Conservation (phyloP, 2,113 vertebrate species). For the Nesoenas mayeri region DNA sequence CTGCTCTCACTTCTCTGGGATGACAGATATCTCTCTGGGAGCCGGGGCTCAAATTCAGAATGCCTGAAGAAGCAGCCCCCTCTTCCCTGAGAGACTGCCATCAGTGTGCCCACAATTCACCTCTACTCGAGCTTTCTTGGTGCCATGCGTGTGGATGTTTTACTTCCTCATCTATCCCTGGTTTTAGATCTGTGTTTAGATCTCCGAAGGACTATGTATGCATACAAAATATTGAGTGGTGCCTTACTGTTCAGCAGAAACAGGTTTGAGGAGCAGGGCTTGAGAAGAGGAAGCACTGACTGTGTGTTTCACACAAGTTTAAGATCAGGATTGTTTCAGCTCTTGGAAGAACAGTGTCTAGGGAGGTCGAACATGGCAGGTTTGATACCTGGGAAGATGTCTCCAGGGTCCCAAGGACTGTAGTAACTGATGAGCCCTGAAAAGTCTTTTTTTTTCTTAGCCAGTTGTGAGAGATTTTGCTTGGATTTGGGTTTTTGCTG, state of each 20-base stretch:
- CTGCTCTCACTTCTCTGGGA: not conserved
- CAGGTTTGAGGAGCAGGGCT: not conserved
- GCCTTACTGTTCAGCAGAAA: not conserved
- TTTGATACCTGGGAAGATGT: not conserved
- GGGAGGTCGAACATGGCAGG: not conserved
- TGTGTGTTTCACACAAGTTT: not conserved
- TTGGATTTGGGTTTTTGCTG: not conserved
- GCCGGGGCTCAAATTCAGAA: not conserved
- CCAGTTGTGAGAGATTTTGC: not conserved
- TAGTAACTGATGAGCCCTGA: not conserved
- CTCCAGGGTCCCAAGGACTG: not conserved
- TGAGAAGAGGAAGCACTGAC: not conserved
- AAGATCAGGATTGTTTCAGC: not conserved
- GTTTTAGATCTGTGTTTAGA: not conserved
- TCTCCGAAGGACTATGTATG: not conserved
- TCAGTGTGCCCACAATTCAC: not conserved
- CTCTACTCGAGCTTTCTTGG: not conserved
- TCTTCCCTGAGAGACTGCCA: not conserved
- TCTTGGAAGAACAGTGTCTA: not conserved
- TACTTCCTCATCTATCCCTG: not conserved
- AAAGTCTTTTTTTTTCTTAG: not conserved
- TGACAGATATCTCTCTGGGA: not conserved
- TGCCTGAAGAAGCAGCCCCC: not conserved
- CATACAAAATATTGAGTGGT: not conserved
- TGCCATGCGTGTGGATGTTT: not conserved